These are phyloP conservation scores for Latrodectus elegans DNA, from an alignment of 2,888 invertebrate genomes.

Conservation along the genomic window DNA sequence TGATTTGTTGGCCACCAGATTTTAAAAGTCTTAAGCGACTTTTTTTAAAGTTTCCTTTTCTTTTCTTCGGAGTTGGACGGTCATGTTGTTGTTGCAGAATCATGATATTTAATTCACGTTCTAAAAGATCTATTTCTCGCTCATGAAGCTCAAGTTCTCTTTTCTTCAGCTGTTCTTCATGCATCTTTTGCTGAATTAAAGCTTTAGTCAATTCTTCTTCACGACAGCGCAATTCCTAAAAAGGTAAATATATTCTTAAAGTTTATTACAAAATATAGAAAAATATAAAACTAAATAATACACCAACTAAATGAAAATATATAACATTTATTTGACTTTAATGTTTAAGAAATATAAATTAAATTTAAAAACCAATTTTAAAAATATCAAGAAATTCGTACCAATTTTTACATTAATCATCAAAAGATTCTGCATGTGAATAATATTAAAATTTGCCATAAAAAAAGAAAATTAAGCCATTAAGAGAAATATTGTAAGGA, in stretches of 20 bases:
- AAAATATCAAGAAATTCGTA: no score
- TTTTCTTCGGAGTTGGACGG: slow-evolving; percentile 85
- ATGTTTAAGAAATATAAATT: no score
- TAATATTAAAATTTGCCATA: no score
- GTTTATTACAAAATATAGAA: not conserved
- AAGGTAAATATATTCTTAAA: not conserved
- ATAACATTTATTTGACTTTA: no score
- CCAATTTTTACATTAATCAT: no score
- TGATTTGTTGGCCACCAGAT: slow-evolving; percentile 70
- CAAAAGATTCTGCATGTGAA: no score
- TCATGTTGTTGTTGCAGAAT: slow-evolving; percentile 85
- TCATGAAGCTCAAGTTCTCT: slow-evolving; percentile 87
- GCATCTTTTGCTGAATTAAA: slow-evolving; percentile 88
- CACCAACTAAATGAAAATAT: no score
- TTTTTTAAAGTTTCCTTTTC: slow-evolving; percentile 91
- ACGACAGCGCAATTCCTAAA: slow-evolving; percentile 82
- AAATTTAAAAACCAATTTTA: no score
- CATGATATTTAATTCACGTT: slow-evolving; percentile 89
- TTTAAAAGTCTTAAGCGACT: slow-evolving; percentile 83
- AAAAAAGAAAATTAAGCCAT: no score
- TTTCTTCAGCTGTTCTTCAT: slow-evolving; percentile 89
- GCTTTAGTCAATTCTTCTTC: slow-evolving; percentile 94
- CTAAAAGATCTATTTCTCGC: slow-evolving; percentile 91
- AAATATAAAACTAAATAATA: no score
- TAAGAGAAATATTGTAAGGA: no score